Conservation (phyloP, 2,888 invertebrate genomes). For the Lissonota sp. region DNA sequence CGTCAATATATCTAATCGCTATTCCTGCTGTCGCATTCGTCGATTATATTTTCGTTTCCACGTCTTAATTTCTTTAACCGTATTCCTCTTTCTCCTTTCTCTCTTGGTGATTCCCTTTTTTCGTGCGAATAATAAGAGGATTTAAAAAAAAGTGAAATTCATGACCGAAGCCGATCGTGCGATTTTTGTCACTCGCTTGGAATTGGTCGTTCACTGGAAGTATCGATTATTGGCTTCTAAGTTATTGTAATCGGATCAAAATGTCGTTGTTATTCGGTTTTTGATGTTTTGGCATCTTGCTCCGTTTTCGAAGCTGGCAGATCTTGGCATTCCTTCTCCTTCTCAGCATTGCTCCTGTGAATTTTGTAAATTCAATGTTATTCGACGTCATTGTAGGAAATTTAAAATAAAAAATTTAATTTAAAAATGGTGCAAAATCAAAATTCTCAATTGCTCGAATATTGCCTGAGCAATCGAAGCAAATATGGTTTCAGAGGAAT, state of each 20-base stretch:
- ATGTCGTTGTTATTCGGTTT: slow-evolving; percentile 60
- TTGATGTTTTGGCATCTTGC: slow-evolving; percentile 65
- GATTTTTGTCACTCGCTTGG: slow-evolving; percentile 60
- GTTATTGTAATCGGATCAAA: slow-evolving; percentile 21
- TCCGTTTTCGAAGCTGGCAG: slow-evolving; percentile 69
- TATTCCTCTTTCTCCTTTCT: slow-evolving; percentile 6
- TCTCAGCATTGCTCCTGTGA: slow-evolving; percentile 55
- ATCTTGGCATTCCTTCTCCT: slow-evolving; percentile 68
- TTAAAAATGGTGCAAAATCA: too few species aligned
- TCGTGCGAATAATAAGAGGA: slow-evolving; percentile 38
- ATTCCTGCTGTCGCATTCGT: slow-evolving; percentile 24
- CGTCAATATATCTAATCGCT: slow-evolving; percentile 38
- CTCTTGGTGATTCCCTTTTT: background rate
- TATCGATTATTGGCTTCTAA: slow-evolving; percentile 20
- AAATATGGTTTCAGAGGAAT: slow-evolving; percentile 11
- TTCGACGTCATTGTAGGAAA: too few species aligned
- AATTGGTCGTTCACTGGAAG: slow-evolving; percentile 55
- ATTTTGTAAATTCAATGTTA: background rate
- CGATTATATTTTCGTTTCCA: background rate
- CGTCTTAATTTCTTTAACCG: slow-evolving; percentile 14
- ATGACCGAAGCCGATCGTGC: slow-evolving; percentile 49
- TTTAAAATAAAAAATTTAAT: too few species aligned
- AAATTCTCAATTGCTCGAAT: too few species aligned
- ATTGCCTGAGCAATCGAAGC: background rate
- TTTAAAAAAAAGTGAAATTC: slow-evolving; percentile 28